A percentile compares a stretch with the other conserved stretches of the same genome.
These are phyloP conservation scores for Dascyllus trimaculatus DNA, from an alignment of 2,113 vertebrate genomes.

Conservation along the genomic window DNA sequence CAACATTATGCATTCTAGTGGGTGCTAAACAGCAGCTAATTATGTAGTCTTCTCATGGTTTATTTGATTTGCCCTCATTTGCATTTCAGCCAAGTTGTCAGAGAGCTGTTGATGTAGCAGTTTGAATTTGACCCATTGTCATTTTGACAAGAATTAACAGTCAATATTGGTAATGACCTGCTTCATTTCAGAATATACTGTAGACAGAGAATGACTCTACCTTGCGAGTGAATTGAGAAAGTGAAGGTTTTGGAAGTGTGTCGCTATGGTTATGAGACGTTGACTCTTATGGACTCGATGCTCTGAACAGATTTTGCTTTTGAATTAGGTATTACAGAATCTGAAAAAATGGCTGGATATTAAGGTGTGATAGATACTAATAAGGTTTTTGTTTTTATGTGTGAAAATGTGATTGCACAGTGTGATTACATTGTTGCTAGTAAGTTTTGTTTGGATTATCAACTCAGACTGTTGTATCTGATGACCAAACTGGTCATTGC, in stretches of 20 bases:
- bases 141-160: slow-evolving; percentile 7
- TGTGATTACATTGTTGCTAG: neutral
- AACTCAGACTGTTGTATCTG: neutral
- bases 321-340: no score
- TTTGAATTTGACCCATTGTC: slow-evolving; percentile 17
- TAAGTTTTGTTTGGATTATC: neutral
- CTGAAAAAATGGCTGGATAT: neutral
- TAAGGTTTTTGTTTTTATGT: no score
- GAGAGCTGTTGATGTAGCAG: slow-evolving; percentile 3
- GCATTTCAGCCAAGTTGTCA: slow-evolving; percentile 19
- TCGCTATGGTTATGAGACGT: neutral
- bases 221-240: neutral
- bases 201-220: neutral
- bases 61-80: slow-evolving; percentile 28
- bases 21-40: slow-evolving; percentile 46
- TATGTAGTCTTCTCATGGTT: slow-evolving; percentile 40
- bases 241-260: neutral
- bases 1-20: slow-evolving; percentile 34
- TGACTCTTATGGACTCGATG: neutral
- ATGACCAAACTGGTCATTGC: no score
- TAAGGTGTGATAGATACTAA: no score
- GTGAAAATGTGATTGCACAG: neutral
- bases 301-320: neutral
- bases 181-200: neutral
- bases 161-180: slow-evolving; percentile 18